Percentiles rank a stretch among this genome's conserved stretches.
phyloP scores from a whole-genome alignment of 2,113 vertebrate species.

The Cyanoderma ruficeps region DNA sequence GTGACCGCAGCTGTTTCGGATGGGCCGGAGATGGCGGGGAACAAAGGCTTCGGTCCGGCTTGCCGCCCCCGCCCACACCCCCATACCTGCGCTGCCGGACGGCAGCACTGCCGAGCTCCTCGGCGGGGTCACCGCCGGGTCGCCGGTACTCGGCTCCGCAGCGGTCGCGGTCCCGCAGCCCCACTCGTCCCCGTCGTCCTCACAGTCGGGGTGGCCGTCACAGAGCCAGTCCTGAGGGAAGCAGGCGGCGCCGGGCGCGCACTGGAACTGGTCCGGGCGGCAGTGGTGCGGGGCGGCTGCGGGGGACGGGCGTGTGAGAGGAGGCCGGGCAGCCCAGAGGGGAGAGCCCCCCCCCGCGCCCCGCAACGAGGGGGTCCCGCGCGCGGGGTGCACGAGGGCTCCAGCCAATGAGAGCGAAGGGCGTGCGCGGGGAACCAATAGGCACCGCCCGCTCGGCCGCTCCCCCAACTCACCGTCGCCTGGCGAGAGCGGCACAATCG shows the following conservation, averaged over 20 bases:
- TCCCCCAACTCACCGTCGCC: neutral
- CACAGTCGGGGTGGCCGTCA: constrained; percentile 44
- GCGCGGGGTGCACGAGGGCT: neutral
- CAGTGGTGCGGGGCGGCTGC: neutral
- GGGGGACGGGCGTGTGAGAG: rapidly evolving
- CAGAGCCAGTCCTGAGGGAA: neutral
- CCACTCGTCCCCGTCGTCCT: neutral
- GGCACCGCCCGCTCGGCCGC: neutral
- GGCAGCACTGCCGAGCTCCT: neutral
- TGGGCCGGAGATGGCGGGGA: rapidly evolving
- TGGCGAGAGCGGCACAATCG: rapidly evolving
- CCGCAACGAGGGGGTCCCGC: no score
- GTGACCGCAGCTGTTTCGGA: neutral
- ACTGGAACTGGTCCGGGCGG: neutral
- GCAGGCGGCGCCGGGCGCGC: neutral
- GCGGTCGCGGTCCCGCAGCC: neutral
- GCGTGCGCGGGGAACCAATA: neutral
- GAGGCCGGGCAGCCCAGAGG: no score
- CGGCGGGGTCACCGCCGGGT: neutral
- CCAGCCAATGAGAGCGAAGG: neutral
- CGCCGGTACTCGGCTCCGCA: neutral
- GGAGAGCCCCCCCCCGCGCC: no score
- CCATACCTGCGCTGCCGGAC: neutral
- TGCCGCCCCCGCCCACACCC: neutral
- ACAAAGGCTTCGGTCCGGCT: neutral